Evolutionary conservation across 2,797 vertebrate genomes (phyloP), one percentile per base, ranked within the genome.

Genomic region (Acropternis orthonyx): DNA sequence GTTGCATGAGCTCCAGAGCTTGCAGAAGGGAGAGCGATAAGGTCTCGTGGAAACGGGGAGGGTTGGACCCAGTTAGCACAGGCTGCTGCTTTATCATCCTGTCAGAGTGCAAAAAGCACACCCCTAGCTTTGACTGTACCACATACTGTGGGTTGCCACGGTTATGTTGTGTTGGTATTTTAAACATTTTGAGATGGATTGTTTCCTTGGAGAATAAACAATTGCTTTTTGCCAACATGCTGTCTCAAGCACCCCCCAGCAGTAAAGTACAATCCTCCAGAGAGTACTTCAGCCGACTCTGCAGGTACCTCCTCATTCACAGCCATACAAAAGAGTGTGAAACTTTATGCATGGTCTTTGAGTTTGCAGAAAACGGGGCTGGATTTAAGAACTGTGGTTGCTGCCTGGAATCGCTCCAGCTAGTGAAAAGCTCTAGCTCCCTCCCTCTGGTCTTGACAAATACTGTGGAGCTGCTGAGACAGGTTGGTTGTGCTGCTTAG

Each of bases 151-250:
- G 41, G 43, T 91, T 92, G 89, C 81, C 71, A 19, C 1, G 9
- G 62, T n/a, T 85, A 3, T 39, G 6, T 19, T 10, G 11, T 48
- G 69, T 32, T 62, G 89, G 58, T 61, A 43, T 65, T 52, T 63
- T 41, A 76, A 90, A 79, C 16, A 1, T 71, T 80, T 58, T 44
- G 65, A 71, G 58, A 27, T 51, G 41, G 58, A 41, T 41, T 0
- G 55, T 92, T 86, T 58, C 89, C 76, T 71, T 48, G 85, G 89
- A 83, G 91, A 92, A 71, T 44, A 95, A 95, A 94, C 82, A 86
- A 24, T 15, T 17, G 54, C 36, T 63, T 66, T 84, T 62, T 69
- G 74, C 55, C 74, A 51, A 3, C 66, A 52, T 52, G 1, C 49
- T n/a, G 4, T 55, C 74, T 46, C 2, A 1, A 43, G 68, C 55